Conservation (phyloP, 1,140 invertebrate species). For the Agrypnia vestita region DNA sequence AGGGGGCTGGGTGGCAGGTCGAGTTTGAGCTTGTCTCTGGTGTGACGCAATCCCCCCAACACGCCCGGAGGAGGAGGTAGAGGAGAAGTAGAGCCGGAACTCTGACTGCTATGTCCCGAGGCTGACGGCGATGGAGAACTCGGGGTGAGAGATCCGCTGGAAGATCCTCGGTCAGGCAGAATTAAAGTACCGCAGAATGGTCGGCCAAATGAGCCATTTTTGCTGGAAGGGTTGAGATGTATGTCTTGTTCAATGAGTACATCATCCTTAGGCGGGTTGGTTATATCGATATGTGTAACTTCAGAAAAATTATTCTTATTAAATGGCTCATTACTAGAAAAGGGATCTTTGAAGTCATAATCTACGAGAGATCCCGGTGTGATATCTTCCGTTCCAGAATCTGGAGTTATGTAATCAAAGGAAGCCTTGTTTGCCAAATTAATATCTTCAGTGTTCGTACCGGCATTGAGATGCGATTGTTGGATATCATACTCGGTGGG, state of each 20-base stretch:
- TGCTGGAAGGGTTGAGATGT: slow-evolving; percentile 50
- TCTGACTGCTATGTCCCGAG: slow-evolving; percentile 67
- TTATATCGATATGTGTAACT: slow-evolving; percentile 26
- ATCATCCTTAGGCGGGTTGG: slow-evolving; percentile 61
- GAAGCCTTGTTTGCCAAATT: slow-evolving; percentile 55
- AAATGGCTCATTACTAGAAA: slow-evolving; percentile 25
- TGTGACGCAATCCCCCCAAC: slow-evolving; percentile 83
- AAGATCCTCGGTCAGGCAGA: slow-evolving; percentile 54
- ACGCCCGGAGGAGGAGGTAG: slow-evolving; percentile 54
- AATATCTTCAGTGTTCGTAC: slow-evolving; percentile 61
- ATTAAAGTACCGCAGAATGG: slow-evolving; percentile 51
- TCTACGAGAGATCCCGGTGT: slow-evolving; percentile 70
- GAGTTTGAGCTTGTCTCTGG: slow-evolving; percentile 80
- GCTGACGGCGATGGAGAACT: slow-evolving; percentile 67
- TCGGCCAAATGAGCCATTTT: slow-evolving; percentile 29
- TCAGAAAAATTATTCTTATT: slow-evolving; percentile 22
- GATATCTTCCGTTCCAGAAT: slow-evolving; percentile 75
- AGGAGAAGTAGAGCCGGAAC: slow-evolving; percentile 62
- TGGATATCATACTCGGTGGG: slow-evolving; percentile 53
- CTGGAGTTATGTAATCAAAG: slow-evolving; percentile 72
- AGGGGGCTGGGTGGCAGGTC: slow-evolving; percentile 76
- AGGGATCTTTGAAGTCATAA: slow-evolving; percentile 53
- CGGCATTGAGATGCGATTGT: slow-evolving; percentile 60
- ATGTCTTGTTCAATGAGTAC: slow-evolving; percentile 54
- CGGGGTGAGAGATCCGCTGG: slow-evolving; percentile 61